Evolutionary conservation across 2,888 invertebrate genomes (phyloP), one percentile per base, ranked within the genome.

Genomic region (Netelia inedita): DNA sequence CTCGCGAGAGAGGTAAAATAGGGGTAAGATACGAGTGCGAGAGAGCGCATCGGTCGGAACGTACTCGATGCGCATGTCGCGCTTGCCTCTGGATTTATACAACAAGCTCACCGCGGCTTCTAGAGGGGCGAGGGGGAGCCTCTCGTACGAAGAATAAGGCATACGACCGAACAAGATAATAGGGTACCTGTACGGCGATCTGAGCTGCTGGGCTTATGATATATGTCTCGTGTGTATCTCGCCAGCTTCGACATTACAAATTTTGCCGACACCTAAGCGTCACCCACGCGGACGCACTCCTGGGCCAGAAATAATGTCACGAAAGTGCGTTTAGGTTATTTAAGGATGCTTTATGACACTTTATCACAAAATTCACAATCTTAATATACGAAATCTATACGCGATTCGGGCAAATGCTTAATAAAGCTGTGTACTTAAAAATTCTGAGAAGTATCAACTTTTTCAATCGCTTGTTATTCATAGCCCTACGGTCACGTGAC

Each of bases 21-120:
- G 65, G 78, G 78, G 80, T 85, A 83, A 83, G 81, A 65, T 46
- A 55, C 46, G 41, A 83, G 82, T 76, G 85, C 57, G 19, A 16
- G 57, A 9, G 57, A 16, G 57, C 19, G 57, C 19, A 5, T 57
- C 3, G 6, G 6, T 57, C 57, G 57, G 21, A 57, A 21, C 9
- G 16, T 9, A 9, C 19, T 9, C 57, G 57, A 19, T 19, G 46
- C 46, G 46, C 46, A 46, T 46, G 46, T 46, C 46, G 46, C 9
- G 46, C 46, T 14, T 14, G 11, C 46, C 46, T 46, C 46, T 28
- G 3, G 46, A 46, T 10, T 14, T 6, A 46, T 14, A 46, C 10
- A 11, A 11, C 46, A 6, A 46, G 11, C 46, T 46, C 14, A 46
- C 46, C 46, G 10, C 10, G 11, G 14, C 10, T 10, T 46, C 2